Evolutionary conservation across 2,113 vertebrate species (phyloP), one percentile per base, ranked within the genome.

Genomic region (Myrmecophaga tridactyla): DNA sequence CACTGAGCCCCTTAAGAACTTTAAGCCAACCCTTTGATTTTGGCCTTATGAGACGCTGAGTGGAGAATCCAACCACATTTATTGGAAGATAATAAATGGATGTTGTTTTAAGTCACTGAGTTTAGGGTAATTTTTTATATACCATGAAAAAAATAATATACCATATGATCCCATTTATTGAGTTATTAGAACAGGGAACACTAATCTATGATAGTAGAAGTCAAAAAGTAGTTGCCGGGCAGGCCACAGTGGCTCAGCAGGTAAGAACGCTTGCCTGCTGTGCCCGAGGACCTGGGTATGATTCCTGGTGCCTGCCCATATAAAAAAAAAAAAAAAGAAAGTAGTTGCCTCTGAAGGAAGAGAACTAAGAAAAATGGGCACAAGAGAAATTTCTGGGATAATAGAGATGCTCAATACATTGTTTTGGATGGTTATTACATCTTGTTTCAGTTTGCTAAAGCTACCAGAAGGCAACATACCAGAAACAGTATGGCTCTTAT

Each of bases 371-470:
- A 25, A 91, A 80, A 89, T 56, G 36, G 36, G 43, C 60, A 29
- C 34, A 80, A 39, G 39, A 51, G 27, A 60, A 58, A 77, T 93
- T 70, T 84, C 48, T 48, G 48, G 60, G 18, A 4, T 75, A 70
- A 95, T 27, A 81, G 58, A 92, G 89, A 70, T 85, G 63, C 34
- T 85, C 73, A 81, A 3, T 73, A 72, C 81, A 34, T 87, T 87
- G 43, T 87, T 97, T 70, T 72, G 86, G 53, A 25, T 36, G 12
- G 41, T 73, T 15, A 90, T 78, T 72, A 34, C 14, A n/a, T n/a
- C n/a, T n/a, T n/a, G n/a, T n/a, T n/a, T n/a, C n/a, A n/a, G n/a
- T n/a, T n/a, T n/a, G n/a, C n/a, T n/a, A n/a, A n/a, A n/a, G n/a
- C n/a, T n/a, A n/a, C n/a, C n/a, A n/a, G n/a, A n/a, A n/a, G n/a